Evolutionary conservation across 2,113 vertebrate species (phyloP), one percentile per base, ranked within the genome.

Genomic region (Pagrus major): DNA sequence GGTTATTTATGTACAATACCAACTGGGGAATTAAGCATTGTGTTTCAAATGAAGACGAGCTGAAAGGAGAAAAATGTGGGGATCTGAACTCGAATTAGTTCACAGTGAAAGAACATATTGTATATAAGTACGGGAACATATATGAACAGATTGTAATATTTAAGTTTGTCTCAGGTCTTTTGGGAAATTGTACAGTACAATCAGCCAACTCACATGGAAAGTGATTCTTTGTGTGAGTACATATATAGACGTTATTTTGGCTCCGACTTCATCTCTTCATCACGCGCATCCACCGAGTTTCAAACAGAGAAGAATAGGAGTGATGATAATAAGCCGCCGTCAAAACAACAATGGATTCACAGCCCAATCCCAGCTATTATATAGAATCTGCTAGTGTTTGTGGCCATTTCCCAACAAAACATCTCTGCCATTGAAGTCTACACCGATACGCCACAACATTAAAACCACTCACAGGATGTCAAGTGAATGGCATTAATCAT

Each of bases 1-100:
- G 81, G 89, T 92, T 92, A 89, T 92, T 91, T 92, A 89, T 92
- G 87, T 89, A 71, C 85, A 80, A 74, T 67, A 84, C 71, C 63
- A 52, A 58, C 71, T 20, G 56, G 88, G 82, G 83, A 85, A 49
- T 80, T 64, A 54, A 47, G 75, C 27, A 35, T 81, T 68, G 66
- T 72, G 55, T 89, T 85, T 90, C 76, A 89, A 84, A 90, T 85
- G 81, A 85, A 88, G 82, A 89, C 37, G 23, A 87, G 89, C 20
- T 29, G 21, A 67, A 51, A 79, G 65, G 14, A 39, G 6, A 7
- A 51, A 41, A 66, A 72, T 33, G 37, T 16, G 16, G 42, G 52
- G 46, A 69, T 61, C 33, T 49, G 78, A 64, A 71, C 65, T 5
- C 25, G 31, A 55, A 23, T 86, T 69, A 12, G n/a, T 18, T 49